Conservation (phyloP, 2,797 vertebrate genomes). For the Phrynocephalus vlangalii region DNA sequence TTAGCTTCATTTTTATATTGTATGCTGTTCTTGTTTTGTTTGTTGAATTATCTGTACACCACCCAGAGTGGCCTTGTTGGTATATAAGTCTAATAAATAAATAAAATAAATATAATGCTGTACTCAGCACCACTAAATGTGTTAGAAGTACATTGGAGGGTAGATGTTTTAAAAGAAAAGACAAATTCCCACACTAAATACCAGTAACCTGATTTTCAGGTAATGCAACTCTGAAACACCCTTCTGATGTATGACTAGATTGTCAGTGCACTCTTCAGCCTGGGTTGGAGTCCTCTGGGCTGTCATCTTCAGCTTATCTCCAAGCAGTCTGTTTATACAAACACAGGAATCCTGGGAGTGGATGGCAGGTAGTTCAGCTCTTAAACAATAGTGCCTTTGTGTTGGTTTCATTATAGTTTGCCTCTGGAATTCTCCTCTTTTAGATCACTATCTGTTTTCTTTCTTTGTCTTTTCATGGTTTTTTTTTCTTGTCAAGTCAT, state of each 20-base stretch:
- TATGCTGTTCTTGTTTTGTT: no score
- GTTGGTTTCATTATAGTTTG: slow-evolving; percentile 62
- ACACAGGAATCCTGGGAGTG: slow-evolving; percentile 61
- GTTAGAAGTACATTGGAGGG: slow-evolving; percentile 43
- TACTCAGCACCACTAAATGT: slow-evolving; percentile 34
- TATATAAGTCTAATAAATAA: no score
- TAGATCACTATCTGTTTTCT: slow-evolving; percentile 69
- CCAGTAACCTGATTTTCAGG: background rate
- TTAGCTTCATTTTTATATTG: no score
- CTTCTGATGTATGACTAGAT: slow-evolving; percentile 60
- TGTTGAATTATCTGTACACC: no score
- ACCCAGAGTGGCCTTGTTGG: no score
- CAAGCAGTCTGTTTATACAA: slow-evolving; percentile 57
- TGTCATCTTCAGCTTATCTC: slow-evolving; percentile 61
- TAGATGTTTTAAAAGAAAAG: background rate
- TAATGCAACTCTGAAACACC: background rate
- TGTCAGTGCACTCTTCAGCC: slow-evolving; percentile 36
- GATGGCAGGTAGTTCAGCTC: slow-evolving; percentile 54
- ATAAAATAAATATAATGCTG: background rate
- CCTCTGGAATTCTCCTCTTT: slow-evolving; percentile 68
- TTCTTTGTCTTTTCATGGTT: slow-evolving; percentile 42
- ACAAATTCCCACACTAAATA: slow-evolving; percentile 2
- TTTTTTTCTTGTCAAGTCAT: slow-evolving; percentile 55
- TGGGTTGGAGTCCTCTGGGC: slow-evolving; percentile 46
- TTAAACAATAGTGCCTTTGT: slow-evolving; percentile 67